Percentiles rank a stretch among this genome's conserved stretches.
These are phyloP conservation scores for Apis dorsata DNA, from an alignment of 1,140 invertebrate genomes.

Conservation along the genomic window DNA sequence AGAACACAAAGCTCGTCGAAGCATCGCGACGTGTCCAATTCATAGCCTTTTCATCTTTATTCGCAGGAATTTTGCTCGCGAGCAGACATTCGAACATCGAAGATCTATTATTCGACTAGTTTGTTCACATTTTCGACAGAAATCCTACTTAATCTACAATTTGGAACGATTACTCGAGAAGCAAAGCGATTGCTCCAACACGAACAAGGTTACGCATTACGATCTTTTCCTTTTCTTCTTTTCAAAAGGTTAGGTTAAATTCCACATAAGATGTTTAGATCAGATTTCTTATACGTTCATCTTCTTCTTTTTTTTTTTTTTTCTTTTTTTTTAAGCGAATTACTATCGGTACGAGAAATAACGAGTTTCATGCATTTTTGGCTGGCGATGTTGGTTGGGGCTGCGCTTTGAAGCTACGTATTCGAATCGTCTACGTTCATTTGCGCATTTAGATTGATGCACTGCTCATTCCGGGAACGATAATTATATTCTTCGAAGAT, in stretches of 20 bases:
- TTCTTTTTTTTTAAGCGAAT: neutral
- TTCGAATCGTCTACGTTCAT: neutral
- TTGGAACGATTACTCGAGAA: too few species aligned
- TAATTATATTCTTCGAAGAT: neutral
- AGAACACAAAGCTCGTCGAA: constrained; percentile 34
- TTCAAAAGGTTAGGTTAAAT: too few species aligned
- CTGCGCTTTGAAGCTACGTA: neutral
- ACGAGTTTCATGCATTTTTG: constrained; percentile 26
- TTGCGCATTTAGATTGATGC: neutral
- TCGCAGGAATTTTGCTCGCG: constrained; percentile 14
- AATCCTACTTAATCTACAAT: too few species aligned
- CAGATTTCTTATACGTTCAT: too few species aligned
- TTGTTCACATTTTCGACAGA: too few species aligned
- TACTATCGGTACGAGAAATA: neutral
- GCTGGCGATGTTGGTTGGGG: neutral
- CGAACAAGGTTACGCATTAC: too few species aligned
- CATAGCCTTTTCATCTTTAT: neutral
- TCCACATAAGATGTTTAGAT: neutral
- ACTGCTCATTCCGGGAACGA: neutral
- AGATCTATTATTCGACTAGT: too few species aligned
- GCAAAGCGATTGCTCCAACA: neutral
- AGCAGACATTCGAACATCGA: neutral
- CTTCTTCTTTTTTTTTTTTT: too few species aligned
- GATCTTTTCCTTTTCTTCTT: neutral
- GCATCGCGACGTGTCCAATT: constrained; percentile 11